Conservation (phyloP, 2,888 invertebrate species). For the Hoplodrina blanda region DNA sequence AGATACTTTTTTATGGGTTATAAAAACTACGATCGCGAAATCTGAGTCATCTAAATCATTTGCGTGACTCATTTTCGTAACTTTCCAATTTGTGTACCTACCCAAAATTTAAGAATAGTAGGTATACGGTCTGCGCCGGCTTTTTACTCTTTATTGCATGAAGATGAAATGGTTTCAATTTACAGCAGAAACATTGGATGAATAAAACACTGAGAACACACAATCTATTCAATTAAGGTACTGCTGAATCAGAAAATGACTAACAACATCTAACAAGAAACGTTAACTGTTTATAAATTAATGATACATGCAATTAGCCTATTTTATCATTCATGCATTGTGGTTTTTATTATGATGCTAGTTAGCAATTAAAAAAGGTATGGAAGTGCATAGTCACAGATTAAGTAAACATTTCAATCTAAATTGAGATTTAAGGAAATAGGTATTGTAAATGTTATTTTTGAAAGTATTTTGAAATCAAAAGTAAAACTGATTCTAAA, state of each 20-base stretch:
- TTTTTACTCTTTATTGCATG: conserved; percentile 17
- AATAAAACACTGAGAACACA: conserved; percentile 28
- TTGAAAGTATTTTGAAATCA: background rate
- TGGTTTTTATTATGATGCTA: conserved; percentile 20
- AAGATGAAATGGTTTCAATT: conserved; percentile 13
- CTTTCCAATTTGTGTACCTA: conserved; percentile 44
- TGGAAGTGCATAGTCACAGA: conserved; percentile 20
- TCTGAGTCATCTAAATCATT: conserved; percentile 49
- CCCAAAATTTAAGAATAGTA: conserved; percentile 16
- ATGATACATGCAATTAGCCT: conserved; percentile 55
- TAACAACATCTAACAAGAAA: conserved; percentile 48
- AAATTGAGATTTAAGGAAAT: conserved; percentile 1
- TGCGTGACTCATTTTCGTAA: conserved; percentile 51
- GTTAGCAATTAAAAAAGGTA: conserved; percentile 22
- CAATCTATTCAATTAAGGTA: conserved; percentile 54
- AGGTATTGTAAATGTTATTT: background rate
- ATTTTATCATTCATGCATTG: conserved; percentile 47
- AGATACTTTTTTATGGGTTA: conserved; percentile 31
- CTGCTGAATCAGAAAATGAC: conserved; percentile 56
- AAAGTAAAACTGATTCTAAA: background rate
- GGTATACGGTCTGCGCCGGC: too few species aligned
- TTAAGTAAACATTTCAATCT: conserved; percentile 23
- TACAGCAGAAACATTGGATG: conserved; percentile 24
- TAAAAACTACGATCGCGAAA: conserved; percentile 37
- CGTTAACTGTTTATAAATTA: conserved; percentile 29